phyloP scores from a whole-genome alignment of 2,888 invertebrate genomes.

The Eugnorisma glareosa region DNA sequence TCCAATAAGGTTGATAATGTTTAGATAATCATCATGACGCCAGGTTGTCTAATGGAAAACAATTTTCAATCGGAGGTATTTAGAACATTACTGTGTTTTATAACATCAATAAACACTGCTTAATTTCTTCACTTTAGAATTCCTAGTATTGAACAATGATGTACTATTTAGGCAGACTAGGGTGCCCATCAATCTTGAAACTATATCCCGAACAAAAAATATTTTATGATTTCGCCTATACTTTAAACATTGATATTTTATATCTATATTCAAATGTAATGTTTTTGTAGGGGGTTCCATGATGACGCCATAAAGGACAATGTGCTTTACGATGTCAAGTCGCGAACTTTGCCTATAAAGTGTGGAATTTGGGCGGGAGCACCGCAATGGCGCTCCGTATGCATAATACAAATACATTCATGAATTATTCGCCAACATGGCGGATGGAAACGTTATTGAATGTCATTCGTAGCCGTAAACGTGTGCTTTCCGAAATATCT shows the following conservation, averaged over 20 bases:
- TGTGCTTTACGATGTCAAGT: conserved; percentile 63
- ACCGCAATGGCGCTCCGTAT: conserved; percentile 61
- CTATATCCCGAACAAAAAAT: conserved; percentile 23
- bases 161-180: background rate
- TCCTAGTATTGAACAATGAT: background rate
- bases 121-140: background rate
- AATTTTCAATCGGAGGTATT: background rate
- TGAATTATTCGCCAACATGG: conserved; percentile 67
- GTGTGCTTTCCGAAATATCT: conserved; percentile 66
- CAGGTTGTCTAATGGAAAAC: background rate
- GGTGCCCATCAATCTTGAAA: conserved; percentile 10
- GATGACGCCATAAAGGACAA: conserved; percentile 67
- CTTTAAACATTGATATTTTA: conserved; percentile 49
- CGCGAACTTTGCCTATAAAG: conserved; percentile 68
- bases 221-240: conserved; percentile 9
- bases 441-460: conserved; percentile 69
- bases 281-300: conserved; percentile 54
- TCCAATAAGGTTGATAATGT: background rate
- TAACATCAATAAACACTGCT: background rate
- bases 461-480: conserved; percentile 67
- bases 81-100: background rate
- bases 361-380: conserved; percentile 63
- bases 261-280: conserved; percentile 62
- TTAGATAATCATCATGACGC: background rate
- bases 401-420: conserved; percentile 71